Percentiles rank a stretch among this genome's conserved stretches.
phyloP scores from a whole-genome alignment of 2,797 vertebrate species.

The Lagocephalus sceleratus region DNA sequence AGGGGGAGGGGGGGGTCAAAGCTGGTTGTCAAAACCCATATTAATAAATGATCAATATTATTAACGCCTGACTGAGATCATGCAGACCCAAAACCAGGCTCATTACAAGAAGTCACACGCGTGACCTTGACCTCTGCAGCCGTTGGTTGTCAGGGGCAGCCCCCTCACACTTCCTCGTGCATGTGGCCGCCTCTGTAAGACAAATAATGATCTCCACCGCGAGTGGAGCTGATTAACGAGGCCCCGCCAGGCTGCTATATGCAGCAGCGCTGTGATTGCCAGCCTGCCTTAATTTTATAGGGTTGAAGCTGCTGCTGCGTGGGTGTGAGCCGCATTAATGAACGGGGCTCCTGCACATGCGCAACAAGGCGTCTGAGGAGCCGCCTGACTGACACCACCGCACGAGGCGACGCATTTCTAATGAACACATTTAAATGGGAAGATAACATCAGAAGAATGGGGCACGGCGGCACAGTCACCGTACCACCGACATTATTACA shows the following conservation, averaged over 20 bases:
- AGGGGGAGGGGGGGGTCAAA: too few species aligned
- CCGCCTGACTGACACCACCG: neutral
- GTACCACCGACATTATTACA: too few species aligned
- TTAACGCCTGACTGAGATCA: too few species aligned
- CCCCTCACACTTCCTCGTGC: slow-evolving; percentile 13
- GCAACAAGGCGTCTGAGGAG: slow-evolving; percentile 27
- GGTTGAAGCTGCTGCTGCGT: slow-evolving; percentile 18
- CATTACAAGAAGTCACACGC: too few species aligned
- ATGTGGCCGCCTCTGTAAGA: slow-evolving; percentile 32
- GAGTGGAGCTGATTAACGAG: slow-evolving; percentile 58
- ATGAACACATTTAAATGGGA: slow-evolving; percentile 27
- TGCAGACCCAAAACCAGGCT: too few species aligned
- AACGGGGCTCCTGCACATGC: slow-evolving; percentile 14
- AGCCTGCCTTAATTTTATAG: slow-evolving; percentile 33
- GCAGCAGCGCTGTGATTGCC: slow-evolving; percentile 3
- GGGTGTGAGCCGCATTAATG: slow-evolving; percentile 8
- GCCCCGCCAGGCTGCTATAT: slow-evolving; percentile 9
- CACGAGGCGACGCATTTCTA: slow-evolving; percentile 26
- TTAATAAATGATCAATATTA: too few species aligned
- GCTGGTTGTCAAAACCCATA: too few species aligned
- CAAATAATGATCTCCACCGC: slow-evolving; percentile 55
- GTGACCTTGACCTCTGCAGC: neutral
- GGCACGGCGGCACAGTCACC: too few species aligned
- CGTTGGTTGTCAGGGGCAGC: neutral
- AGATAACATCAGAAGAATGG: slow-evolving; percentile 9